A percentile compares a stretch with the other conserved stretches of the same genome.
Evolutionary conservation across 2,113 vertebrate genomes (phyloP).

Genomic region (Melierax canorus): DNA sequence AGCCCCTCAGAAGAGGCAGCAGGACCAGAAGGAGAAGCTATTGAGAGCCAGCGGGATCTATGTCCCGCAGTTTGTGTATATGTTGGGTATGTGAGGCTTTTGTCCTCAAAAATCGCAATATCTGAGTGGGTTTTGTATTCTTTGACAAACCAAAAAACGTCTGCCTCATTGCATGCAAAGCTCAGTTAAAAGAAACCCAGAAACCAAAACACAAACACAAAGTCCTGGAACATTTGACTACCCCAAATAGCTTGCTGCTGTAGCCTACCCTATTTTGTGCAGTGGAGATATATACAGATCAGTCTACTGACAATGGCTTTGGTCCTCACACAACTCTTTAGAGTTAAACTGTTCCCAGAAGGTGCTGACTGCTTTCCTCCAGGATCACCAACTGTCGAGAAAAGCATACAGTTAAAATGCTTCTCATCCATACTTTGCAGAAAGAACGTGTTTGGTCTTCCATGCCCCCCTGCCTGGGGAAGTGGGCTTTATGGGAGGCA

Average conservation of each 20-base stretch:
- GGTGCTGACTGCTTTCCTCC: background rate
- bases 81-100: background rate
- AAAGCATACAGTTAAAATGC: background rate
- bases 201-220: background rate
- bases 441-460: background rate
- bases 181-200: background rate
- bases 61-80: background rate
- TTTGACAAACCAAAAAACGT: background rate
- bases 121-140: background rate
- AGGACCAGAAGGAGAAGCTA: constrained; percentile 42
- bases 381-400: background rate
- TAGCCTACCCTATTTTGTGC: background rate
- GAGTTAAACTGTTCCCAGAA: background rate
- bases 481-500: background rate
- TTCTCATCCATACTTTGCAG: background rate
- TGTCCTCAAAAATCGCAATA: background rate
- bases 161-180: background rate
- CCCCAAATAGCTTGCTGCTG: background rate
- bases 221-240: background rate
- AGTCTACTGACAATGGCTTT: background rate
- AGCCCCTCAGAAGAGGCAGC: background rate
- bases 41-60: constrained; percentile 7
- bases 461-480: background rate
- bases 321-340: background rate
- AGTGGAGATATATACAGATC: background rate